A percentile compares a stretch with the other conserved stretches of the same genome.
Conservation (phyloP, 2,888 invertebrate species). For the Epinotia ramella region DNA sequence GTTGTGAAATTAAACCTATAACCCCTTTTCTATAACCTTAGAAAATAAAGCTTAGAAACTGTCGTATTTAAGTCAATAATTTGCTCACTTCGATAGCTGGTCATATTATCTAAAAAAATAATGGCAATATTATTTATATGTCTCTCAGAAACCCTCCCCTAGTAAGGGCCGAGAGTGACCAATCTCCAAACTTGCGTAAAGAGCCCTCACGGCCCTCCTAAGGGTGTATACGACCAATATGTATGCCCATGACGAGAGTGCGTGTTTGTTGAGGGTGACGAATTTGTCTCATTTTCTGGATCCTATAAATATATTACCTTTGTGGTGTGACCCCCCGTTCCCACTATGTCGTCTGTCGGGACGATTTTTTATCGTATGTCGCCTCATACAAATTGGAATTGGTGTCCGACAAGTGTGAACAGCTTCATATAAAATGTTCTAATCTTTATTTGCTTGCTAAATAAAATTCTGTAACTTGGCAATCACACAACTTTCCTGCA, state of each 20-base stretch:
- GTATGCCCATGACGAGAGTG: conserved; percentile 9
- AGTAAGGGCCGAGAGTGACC: conserved; percentile 33
- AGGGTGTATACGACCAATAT: conserved; percentile 37
- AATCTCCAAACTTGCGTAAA: conserved; percentile 38
- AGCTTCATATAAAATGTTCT: too few relatives aligned
- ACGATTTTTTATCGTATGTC: too few relatives aligned
- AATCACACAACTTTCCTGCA: too few relatives aligned
- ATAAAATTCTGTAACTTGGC: too few relatives aligned
- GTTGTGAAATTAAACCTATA: too few relatives aligned
- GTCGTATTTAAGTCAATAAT: background rate
- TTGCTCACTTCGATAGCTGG: background rate
- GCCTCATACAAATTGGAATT: too few relatives aligned
- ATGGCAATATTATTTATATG: background rate
- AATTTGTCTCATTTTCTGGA: conserved; percentile 28
- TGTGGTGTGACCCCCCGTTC: too few relatives aligned
- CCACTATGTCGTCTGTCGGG: too few relatives aligned
- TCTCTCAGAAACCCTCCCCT: background rate
- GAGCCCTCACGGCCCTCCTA: conserved; percentile 29
- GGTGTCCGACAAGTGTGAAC: too few relatives aligned
- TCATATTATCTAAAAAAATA: background rate
- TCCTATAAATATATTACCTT: background rate
- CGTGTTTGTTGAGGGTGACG: conserved; percentile 19
- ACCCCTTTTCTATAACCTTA: too few relatives aligned
- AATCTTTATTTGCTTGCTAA: too few relatives aligned
- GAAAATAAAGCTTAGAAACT: background rate